Percentiles rank a stretch among this genome's conserved stretches.
Evolutionary conservation across 2,797 vertebrate genomes (phyloP).

Genomic region (Moxostoma hubbsi): DNA sequence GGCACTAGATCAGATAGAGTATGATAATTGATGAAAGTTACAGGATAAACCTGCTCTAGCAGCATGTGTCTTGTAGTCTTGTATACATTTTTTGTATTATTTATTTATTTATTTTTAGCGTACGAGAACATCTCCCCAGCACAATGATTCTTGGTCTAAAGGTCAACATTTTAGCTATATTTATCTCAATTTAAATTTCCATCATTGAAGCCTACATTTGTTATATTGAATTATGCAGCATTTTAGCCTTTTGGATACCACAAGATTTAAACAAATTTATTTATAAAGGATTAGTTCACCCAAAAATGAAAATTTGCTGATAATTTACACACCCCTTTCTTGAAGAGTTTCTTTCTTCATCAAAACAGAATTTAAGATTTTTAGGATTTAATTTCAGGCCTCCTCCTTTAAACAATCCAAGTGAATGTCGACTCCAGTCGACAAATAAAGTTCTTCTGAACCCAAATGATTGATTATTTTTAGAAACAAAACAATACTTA

Average conservation of each 20-base stretch:
- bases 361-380: too few relatives aligned
- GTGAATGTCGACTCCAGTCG: too few relatives aligned
- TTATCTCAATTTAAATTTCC: too few relatives aligned
- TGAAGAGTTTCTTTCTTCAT: too few relatives aligned
- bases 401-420: too few relatives aligned
- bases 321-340: too few relatives aligned
- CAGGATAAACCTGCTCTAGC: conserved; percentile 36
- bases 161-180: conserved; percentile 39
- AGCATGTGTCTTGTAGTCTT: conserved; percentile 14
- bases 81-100: neutral
- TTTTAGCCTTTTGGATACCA: conserved; percentile 25
- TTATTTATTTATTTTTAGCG: neutral
- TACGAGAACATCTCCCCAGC: neutral
- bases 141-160: conserved; percentile 15
- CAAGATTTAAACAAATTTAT: conserved; percentile 53
- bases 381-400: too few relatives aligned
- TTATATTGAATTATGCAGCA: conserved; percentile 51
- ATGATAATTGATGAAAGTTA: conserved; percentile 38
- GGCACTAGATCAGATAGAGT: conserved; percentile 29
- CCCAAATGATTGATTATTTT: too few relatives aligned
- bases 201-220: conserved; percentile 7
- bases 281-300: conserved; percentile 26
- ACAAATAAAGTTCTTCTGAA: too few relatives aligned
- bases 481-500: too few relatives aligned
- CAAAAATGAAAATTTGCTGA: too few relatives aligned